A percentile compares a stretch with the other conserved stretches of the same genome.
Evolutionary conservation across 1,140 invertebrate genomes (phyloP).

Genomic region (Parapsyche elsis): DNA sequence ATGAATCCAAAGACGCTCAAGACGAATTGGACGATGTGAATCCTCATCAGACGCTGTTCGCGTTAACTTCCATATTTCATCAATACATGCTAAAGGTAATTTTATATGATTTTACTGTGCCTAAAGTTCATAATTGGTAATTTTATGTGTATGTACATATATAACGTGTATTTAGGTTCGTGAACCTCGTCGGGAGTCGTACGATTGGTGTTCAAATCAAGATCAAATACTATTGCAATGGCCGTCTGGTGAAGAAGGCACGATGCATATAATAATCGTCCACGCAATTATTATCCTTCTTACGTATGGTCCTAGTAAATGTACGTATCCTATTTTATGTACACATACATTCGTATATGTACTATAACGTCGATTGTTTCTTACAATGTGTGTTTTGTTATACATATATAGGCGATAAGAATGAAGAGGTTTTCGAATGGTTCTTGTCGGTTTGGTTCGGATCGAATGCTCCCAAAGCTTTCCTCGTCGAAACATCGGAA

Average conservation of each 20-base stretch:
- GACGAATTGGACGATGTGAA: constrained; percentile 41
- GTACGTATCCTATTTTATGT: constrained; percentile 56
- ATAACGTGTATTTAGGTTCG: constrained; percentile 37
- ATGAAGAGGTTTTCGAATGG: constrained; percentile 70
- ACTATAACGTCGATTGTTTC: background rate
- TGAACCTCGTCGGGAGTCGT: constrained; percentile 66
- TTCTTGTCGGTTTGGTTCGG: constrained; percentile 85
- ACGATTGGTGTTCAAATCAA: constrained; percentile 76
- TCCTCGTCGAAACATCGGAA: constrained; percentile 84
- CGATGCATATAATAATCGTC: constrained; percentile 88
- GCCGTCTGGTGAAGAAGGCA: constrained; percentile 84
- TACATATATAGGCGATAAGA: constrained; percentile 51
- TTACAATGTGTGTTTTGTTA: background rate
- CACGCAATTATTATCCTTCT: constrained; percentile 95
- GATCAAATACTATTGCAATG: constrained; percentile 84
- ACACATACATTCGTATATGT: background rate
- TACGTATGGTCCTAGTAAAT: constrained; percentile 78
- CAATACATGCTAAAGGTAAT: constrained; percentile 78
- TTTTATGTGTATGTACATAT: constrained; percentile 8
- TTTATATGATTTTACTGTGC: too few relatives aligned
- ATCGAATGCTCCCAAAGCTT: constrained; percentile 78
- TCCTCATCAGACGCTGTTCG: constrained; percentile 75
- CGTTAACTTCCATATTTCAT: constrained; percentile 82
- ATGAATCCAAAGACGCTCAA: constrained; percentile 24
- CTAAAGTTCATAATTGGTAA: background rate